These are phyloP conservation scores for Diabrotica balteata DNA, from an alignment of 2,888 invertebrate genomes.

Conservation along the genomic window DNA sequence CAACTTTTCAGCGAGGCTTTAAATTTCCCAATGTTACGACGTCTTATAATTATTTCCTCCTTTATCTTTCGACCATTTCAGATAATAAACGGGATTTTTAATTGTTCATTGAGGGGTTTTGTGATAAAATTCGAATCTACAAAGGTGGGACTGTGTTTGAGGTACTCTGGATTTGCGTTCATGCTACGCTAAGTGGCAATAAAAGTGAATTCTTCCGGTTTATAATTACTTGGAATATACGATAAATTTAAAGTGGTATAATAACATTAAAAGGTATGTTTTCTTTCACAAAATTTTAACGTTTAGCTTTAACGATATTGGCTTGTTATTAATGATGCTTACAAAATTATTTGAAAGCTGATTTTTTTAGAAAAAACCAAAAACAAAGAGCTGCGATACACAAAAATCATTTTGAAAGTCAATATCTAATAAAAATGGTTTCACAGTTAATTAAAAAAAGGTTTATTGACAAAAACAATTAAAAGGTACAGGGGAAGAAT, in stretches of 20 bases:
- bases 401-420: too few species aligned
- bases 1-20: conserved; percentile 29
- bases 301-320: too few species aligned
- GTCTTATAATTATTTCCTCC: conserved; percentile 27
- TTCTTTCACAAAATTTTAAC: too few species aligned
- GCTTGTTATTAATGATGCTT: too few species aligned
- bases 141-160: not conserved
- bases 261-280: too few species aligned
- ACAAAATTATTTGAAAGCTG: too few species aligned
- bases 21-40: conserved; percentile 26
- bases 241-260: not conserved
- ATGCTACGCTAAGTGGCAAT: conserved; percentile 6
- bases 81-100: conserved; percentile 30
- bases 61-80: conserved; percentile 23
- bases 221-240: conserved; percentile 3
- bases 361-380: too few species aligned
- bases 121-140: conserved; percentile 14
- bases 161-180: conserved; percentile 13
- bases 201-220: conserved; percentile 5
- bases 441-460: too few species aligned
- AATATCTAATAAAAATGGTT: too few species aligned
- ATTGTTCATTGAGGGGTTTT: conserved; percentile 24
- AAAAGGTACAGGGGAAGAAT: too few species aligned
- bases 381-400: too few species aligned
- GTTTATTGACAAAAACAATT: too few species aligned